Base-by-base conservation (phyloP, 2,113 vertebrate species). In the Micronycteris hirsuta region DNA sequence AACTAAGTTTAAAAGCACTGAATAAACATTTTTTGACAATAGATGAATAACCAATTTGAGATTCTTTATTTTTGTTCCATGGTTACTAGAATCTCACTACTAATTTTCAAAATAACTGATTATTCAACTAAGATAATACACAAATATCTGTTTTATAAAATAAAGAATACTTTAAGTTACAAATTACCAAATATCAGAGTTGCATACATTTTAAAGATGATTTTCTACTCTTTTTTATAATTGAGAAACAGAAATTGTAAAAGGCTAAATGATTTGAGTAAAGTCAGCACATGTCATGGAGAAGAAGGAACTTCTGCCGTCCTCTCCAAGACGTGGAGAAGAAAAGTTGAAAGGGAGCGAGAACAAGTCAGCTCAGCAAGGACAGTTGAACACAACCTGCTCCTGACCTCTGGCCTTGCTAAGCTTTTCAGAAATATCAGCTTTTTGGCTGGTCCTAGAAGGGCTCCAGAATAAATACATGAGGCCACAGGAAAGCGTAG, bases 121-220 rank as follows among this genome's bases (percentile, higher is more conserved):
- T 92, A 89, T 43, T 84, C 31, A 92, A 86, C 36, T 82, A 65
- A 81, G 88, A 76, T 91, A 91, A 88, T 38, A 58, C 20, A 61
- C 43, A 94, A 47, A 88, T 68, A 65, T 33, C 11, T 86, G 1
- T 92, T 94, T 80, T 70, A 78, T 80, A 33, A 93, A 92, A 49
- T 17, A 86, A 84, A 82, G 63, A 89, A 36, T 74, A 52, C 13
- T 43, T 92, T 90, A 83, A 47, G 47, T 56, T 81, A 43, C 3
- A 58, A 84, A 43, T 70, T 76, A 49, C 24, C 14, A 70, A 94
- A 68, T n/a, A 13, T 87, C 71, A 45, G 38, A 73, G 16, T 7
- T 70, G 33, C 6, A 71, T 36, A 86, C 90, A 54, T 12, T 84
- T 68, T 87, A 49, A 92, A 56, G 31, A 95, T 61, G 24, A 80